A percentile compares a stretch with the other conserved stretches of the same genome.
Conservation (phyloP, 92 coral and sea anemone species). For the Anthopleura xanthogrammica region DNA sequence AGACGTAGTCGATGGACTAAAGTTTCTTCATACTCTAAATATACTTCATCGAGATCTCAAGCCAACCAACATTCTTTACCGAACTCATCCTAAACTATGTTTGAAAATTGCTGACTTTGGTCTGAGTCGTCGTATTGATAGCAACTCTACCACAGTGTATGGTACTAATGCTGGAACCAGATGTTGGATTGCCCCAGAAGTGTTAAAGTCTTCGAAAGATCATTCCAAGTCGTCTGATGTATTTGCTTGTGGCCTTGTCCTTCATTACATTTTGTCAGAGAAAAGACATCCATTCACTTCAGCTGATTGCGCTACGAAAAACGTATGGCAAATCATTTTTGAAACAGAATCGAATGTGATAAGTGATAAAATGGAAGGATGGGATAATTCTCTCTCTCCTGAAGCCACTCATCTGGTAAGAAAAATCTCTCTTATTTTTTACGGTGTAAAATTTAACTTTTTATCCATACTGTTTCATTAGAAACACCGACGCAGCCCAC, state of each 20-base stretch:
- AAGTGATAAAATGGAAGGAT: neutral
- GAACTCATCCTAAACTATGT: too few species aligned
- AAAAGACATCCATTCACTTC: constrained; percentile 45
- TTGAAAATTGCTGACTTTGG: too few species aligned
- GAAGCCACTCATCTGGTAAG: neutral
- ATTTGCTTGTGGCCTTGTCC: constrained; percentile 17
- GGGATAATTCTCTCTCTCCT: neutral
- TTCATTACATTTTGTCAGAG: too few species aligned
- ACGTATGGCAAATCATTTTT: neutral
- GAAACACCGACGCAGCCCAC: too few species aligned
- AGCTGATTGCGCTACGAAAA: neutral
- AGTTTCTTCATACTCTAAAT: constrained; percentile 50
- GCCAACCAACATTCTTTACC: neutral
- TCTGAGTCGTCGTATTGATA: too few species aligned
- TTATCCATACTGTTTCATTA: too few species aligned
- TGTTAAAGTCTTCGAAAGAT: constrained; percentile 23
- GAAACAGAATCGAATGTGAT: constrained; percentile 44
- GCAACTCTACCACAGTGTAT: too few species aligned
- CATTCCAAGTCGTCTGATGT: constrained; percentile 25
- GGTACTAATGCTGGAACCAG: too few species aligned
- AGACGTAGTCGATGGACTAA: constrained; percentile 30
- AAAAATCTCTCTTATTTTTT: too few species aligned
- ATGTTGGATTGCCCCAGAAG: too few species aligned
- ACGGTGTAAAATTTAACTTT: too few species aligned
- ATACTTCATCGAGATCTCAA: neutral